Conservation (phyloP, 2,113 vertebrate species). For the Etheostoma spectabile region DNA sequence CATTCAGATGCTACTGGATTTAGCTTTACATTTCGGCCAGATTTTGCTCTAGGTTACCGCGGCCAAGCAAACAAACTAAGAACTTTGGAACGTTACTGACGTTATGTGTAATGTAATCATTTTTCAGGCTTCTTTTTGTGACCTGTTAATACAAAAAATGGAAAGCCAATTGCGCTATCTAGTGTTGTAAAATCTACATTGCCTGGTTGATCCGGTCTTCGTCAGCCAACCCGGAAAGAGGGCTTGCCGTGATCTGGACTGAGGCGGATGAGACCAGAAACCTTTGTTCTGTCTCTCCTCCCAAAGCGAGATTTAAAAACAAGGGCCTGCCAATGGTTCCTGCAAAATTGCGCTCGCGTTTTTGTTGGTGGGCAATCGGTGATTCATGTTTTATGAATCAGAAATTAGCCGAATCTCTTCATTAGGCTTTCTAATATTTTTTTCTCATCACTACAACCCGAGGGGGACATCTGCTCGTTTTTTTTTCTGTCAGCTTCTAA, state of each 20-base stretch:
- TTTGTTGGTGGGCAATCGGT: slow-evolving; percentile 2
- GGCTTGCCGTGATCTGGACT: slow-evolving; percentile 81
- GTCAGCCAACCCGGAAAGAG: slow-evolving; percentile 82
- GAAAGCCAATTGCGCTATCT: slow-evolving; percentile 48
- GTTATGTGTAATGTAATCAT: too few species aligned
- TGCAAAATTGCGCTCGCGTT: background rate
- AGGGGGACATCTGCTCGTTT: slow-evolving; percentile 46
- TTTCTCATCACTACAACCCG: slow-evolving; percentile 46
- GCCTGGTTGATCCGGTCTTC: slow-evolving; percentile 72
- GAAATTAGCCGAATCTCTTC: slow-evolving; percentile 25
- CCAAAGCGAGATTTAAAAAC: slow-evolving; percentile 35
- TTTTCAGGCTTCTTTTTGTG: too few species aligned
- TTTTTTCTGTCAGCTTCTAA: slow-evolving; percentile 60
- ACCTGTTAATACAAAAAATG: too few species aligned
- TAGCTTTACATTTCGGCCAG: too few species aligned
- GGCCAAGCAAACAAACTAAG: too few species aligned
- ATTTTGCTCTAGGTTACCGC: too few species aligned
- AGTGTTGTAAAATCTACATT: background rate
- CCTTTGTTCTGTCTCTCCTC: slow-evolving; percentile 75
- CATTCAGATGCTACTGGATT: too few species aligned
- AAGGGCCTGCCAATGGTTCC: slow-evolving; percentile 32
- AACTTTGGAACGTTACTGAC: too few species aligned
- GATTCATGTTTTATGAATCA: slow-evolving; percentile 22
- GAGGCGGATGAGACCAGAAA: slow-evolving; percentile 82
- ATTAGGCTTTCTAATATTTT: background rate